These are phyloP conservation scores for Norana najaformis DNA, from an alignment of 2,888 invertebrate genomes.

Conservation along the genomic window DNA sequence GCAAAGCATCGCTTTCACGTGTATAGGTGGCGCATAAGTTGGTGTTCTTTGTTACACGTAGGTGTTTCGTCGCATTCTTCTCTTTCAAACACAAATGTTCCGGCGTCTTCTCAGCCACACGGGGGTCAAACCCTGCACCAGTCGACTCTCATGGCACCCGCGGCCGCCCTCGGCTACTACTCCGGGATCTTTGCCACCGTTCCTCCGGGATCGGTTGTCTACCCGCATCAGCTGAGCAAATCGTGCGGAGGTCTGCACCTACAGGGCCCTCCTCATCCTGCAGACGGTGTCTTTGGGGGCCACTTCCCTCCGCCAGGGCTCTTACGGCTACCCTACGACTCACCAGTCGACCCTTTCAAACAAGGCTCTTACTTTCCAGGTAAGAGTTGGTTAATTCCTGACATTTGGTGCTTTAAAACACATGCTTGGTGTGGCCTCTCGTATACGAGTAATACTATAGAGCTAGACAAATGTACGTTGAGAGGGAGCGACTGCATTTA, in stretches of 20 bases:
- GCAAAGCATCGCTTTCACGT: no score
- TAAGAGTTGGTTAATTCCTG: background rate
- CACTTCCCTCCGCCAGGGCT: slow-evolving; percentile 21
- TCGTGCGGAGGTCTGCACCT: slow-evolving; percentile 21
- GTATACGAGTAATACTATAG: no score
- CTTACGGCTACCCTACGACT: background rate
- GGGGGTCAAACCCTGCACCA: background rate
- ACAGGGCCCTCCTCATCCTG: background rate
- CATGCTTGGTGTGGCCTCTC: no score
- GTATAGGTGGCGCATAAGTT: background rate
- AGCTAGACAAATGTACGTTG: no score
- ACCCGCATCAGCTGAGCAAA: background rate
- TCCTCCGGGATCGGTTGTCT: background rate
- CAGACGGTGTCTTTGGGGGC: slow-evolving; percentile 10
- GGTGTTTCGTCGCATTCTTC: background rate
- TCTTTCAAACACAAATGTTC: background rate
- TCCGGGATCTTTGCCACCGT: background rate
- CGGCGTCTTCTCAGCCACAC: background rate
- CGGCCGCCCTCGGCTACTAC: slow-evolving; percentile 19
- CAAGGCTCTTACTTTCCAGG: slow-evolving; percentile 18
- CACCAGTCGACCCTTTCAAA: background rate
- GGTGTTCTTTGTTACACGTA: background rate
- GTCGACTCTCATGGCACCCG: background rate
- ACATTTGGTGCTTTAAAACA: background rate
- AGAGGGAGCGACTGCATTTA: no score